Percentiles rank a stretch among this genome's conserved stretches.
These are phyloP conservation scores for Psammodynastes pulverulentus DNA, from an alignment of 2,113 vertebrate species.

Conservation along the genomic window DNA sequence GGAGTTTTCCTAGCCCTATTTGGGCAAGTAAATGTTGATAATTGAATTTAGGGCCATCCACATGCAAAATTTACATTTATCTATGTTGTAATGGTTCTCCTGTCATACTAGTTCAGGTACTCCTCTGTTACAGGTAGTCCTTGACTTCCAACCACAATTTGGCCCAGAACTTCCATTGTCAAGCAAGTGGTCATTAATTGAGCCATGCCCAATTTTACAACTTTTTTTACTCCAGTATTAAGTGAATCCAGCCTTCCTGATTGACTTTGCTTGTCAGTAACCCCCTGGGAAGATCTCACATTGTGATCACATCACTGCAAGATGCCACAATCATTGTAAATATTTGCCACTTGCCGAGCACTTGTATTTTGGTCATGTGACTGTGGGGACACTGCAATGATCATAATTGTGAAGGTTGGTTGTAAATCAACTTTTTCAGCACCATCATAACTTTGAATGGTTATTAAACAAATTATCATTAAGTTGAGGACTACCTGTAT, in stretches of 20 bases:
- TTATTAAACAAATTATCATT: too few relatives aligned
- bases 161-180: not conserved
- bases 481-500: too few relatives aligned
- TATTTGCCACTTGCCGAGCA: not conserved
- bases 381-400: not conserved
- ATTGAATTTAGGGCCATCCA: not conserved
- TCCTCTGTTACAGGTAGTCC: not conserved
- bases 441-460: too few relatives aligned
- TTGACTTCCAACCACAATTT: not conserved
- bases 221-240: not conserved
- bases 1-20: not conserved
- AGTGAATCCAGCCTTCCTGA: not conserved
- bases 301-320: not conserved
- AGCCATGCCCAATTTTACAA: not conserved
- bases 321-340: not conserved
- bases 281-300: not conserved
- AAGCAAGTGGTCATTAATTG: not conserved
- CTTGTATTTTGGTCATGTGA: not conserved
- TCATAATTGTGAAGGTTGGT: not conserved
- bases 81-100: not conserved
- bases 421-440: too few relatives aligned
- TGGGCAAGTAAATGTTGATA: not conserved
- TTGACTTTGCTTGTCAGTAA: not conserved
- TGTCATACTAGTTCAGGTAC: not conserved
- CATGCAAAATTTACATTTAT: not conserved